Evolutionary conservation across 2,888 invertebrate species (phyloP), one percentile per base, ranked within the genome.

Genomic region (Pammene aurita): DNA sequence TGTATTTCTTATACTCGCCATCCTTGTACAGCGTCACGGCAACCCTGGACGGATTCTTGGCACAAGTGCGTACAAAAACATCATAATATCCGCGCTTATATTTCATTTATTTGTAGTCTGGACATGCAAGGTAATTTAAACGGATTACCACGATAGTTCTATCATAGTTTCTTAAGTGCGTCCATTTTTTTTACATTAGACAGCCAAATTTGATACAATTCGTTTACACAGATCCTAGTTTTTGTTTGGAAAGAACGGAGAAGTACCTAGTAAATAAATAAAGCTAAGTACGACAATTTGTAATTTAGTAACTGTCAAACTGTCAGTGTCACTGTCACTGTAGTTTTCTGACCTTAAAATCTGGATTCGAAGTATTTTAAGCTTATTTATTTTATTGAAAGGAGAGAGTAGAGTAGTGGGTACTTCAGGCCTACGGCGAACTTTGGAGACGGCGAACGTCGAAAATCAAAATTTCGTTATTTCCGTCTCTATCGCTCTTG

Each of bases 81-180:
- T 91, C 90, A 73, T 92, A 92, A 72, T 88, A 92, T 38, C 92
- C 92, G 50, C 86, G 85, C 72, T 83, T 86, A 34, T 70, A 63
- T 75, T 78, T 80, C 84, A 84, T 82, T 72, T 50, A 50, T 11
- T 5, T 18, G 14, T 11, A 26, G 26, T 48, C 0, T 48, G 16
- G 5, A 26, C 26, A n/a, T n/a, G n/a, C n/a, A 50, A 57, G n/a
- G 34, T 7, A 44, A 63, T 57, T 44, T 68, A 38, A 16, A 9
- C 6, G 13, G 41, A 38, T 10, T 50, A 63, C 38, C 42, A 11
- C 7, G 42, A 10, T 42, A 42, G 10, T 10, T 11, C 34, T 52
- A 38, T 18, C n/a, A 13, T 58, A 57, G 16, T 14, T 26, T 34
- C 38, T 63, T 14, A 54, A 34, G 13, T 18, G 46, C 13, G 9